phyloP scores from a whole-genome alignment of 2,113 vertebrate genomes.

The Prunella himalayana region DNA sequence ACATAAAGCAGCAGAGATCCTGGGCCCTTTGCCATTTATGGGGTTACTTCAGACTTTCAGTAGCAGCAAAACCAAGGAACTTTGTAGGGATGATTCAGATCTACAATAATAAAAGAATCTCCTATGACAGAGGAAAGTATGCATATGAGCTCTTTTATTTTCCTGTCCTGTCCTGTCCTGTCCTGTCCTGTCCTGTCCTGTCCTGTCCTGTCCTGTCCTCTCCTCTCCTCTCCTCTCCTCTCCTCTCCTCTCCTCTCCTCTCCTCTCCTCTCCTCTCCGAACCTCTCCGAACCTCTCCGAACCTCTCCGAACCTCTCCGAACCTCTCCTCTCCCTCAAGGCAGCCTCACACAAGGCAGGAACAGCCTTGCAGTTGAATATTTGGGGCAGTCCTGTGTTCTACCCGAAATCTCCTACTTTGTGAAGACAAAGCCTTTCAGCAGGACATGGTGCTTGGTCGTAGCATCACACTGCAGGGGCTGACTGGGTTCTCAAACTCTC shows the following conservation, averaged over 20 bases:
- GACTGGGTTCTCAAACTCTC: not conserved
- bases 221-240: rapidly evolving
- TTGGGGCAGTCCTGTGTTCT: not conserved
- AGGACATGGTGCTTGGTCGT: not conserved
- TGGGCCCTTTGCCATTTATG: not conserved
- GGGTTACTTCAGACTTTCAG: not conserved
- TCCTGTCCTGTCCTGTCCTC: not conserved
- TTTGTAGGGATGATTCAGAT: not conserved
- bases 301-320: no score
- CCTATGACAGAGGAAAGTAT: not conserved
- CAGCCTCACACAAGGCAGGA: not conserved
- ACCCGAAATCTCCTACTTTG: not conserved
- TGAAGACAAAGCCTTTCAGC: not conserved
- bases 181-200: no score
- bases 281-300: no score
- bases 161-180: not conserved
- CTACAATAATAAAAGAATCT: not conserved
- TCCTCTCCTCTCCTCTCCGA: no score
- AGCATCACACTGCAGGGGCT: not conserved
- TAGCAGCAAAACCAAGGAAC: not conserved
- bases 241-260: not conserved
- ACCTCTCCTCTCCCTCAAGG: not conserved
- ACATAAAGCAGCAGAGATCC: not conserved
- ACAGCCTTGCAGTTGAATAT: not conserved
- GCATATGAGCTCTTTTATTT: not conserved